Conservation (phyloP, 2,888 invertebrate species). For the Smittia sp. region DNA sequence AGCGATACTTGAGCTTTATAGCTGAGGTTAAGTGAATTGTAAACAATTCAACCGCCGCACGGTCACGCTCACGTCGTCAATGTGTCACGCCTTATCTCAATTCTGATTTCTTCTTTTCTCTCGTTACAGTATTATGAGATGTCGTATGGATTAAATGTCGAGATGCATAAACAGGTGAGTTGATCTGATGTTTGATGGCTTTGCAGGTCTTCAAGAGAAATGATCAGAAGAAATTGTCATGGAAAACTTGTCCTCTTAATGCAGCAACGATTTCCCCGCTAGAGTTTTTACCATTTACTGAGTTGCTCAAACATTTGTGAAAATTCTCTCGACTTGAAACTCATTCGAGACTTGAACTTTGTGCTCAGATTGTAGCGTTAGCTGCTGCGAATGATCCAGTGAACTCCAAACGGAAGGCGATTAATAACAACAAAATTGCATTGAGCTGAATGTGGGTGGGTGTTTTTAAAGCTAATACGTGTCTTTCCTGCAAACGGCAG, state of each 20-base stretch:
- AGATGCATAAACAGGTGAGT: constrained; percentile 91
- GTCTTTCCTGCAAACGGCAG: not conserved
- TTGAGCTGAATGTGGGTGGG: not conserved
- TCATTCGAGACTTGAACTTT: not conserved
- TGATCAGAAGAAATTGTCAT: too few relatives aligned
- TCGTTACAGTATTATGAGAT: constrained; percentile 90
- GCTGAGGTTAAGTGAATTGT: constrained; percentile 18
- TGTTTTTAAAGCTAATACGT: not conserved
- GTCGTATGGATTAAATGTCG: constrained; percentile 92
- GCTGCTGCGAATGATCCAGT: too few relatives aligned
- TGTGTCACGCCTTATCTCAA: constrained; percentile 16
- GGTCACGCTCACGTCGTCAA: not conserved
- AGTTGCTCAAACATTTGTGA: not conserved
- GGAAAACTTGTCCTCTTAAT: too few relatives aligned
- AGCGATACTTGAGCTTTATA: constrained; percentile 7
- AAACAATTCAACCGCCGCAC: constrained; percentile 22
- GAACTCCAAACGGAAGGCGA: too few relatives aligned
- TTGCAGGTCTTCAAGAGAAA: too few relatives aligned
- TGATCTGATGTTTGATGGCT: too few relatives aligned
- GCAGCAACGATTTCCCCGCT: too few relatives aligned
- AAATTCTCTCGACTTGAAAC: not conserved
- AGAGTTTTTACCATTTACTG: too few relatives aligned
- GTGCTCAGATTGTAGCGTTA: not conserved
- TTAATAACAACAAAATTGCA: too few relatives aligned
- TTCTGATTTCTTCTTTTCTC: constrained; percentile 44